Evolutionary conservation across 2,888 invertebrate genomes (phyloP), one percentile per base, ranked within the genome.

Genomic region (Drosophila basisetae): DNA sequence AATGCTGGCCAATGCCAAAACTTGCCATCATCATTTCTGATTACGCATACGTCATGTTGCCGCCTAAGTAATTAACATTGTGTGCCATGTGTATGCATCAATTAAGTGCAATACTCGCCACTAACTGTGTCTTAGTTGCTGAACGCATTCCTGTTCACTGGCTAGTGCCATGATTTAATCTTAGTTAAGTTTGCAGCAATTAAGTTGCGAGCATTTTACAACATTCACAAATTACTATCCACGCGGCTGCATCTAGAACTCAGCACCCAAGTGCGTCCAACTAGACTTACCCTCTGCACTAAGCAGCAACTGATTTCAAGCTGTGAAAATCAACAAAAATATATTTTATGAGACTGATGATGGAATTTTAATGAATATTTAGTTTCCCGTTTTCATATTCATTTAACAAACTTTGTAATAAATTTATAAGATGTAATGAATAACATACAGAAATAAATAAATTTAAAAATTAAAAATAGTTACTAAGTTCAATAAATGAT

Each of bases 11-110:
- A 25, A 16, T 47, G 9, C 4, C 28, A 33, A 11, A 47, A 10
- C 33, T 43, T 28, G 64, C 30, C 47, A 4, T 59, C 50, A 75
- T 72, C 62, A 71, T 54, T 78, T 54, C 28, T 61, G 71, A 78
- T 75, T 78, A 68, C 79, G 63, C 56, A 68, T 78, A 71, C 69
- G 75, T 71, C 68, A 68, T 68, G 60, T 68, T 75, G 56, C n/a
- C 52, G 35, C 28, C 28, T 30, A 28, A 67, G 13, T 18, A 67
- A 68, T 52, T 65, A 47, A 37, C 41, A 53, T 53, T 64, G 47
- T 63, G 62, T 62, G 70, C 47, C 47, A 56, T 28, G 60, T 28
- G 33, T 35, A 50, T 66, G 43, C 49, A 49, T 55, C 30, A 65
- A 77, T 68, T 59, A 35, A 39, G 56, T 53, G 28, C 13, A 55